phyloP scores from a whole-genome alignment of 2,113 vertebrate genomes.

The Anolis sagrei region DNA sequence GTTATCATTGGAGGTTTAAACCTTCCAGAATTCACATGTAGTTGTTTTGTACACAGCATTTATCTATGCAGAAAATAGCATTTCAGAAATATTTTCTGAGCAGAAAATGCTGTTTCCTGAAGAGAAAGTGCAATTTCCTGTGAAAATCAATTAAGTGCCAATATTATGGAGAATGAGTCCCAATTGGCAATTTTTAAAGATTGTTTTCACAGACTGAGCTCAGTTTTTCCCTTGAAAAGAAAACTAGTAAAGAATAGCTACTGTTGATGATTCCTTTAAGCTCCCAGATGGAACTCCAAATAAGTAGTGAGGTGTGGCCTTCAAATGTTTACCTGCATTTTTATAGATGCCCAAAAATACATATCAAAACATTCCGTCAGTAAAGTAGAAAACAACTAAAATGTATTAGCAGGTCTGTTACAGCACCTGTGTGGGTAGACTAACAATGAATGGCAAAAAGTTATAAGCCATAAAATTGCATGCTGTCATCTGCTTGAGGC shows the following conservation, averaged over 20 bases:
- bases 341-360: background rate
- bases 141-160: no score
- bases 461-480: conserved; percentile 48
- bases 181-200: no score
- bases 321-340: background rate
- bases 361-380: conserved; percentile 32
- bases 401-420: conserved; percentile 51
- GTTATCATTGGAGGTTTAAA: no score
- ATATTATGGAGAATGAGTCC: no score
- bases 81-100: background rate
- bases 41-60: no score
- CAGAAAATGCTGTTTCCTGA: no score
- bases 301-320: background rate
- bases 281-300: background rate
- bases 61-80: no score
- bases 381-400: conserved; percentile 57
- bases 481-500: conserved; percentile 39
- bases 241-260: no score
- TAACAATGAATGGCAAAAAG: conserved; percentile 40
- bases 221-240: no score
- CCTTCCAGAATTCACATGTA: no score
- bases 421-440: conserved; percentile 35
- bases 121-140: no score
- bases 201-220: no score
- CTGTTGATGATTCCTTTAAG: background rate